Evolutionary conservation across 2,888 invertebrate genomes (phyloP).

Genomic region (Baccha elongata): DNA sequence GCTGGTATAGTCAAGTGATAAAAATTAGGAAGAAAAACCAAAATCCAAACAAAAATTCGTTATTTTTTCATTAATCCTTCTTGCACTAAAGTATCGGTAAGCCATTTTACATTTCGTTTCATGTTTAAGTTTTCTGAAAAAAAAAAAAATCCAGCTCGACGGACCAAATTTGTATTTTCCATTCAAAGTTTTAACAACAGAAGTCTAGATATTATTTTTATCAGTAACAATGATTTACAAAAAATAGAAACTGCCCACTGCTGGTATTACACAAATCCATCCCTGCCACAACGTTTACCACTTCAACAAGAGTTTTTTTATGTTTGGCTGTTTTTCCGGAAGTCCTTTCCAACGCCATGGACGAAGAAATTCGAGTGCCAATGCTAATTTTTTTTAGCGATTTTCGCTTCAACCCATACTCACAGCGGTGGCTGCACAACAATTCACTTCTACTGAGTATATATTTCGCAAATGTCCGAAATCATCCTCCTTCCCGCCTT

Average conservation of each 20-base stretch:
- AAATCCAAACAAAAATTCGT: too few species aligned
- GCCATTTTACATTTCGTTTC: too few species aligned
- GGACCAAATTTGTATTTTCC: too few species aligned
- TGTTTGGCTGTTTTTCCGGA: conserved; percentile 57
- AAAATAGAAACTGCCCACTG: neutral
- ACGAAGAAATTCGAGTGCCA: conserved; percentile 68
- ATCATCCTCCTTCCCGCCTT: neutral
- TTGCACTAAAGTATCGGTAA: too few species aligned
- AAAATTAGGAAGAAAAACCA: too few species aligned
- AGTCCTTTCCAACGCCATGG: conserved; percentile 36
- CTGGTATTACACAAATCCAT: conserved; percentile 3
- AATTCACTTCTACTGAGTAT: conserved; percentile 19
- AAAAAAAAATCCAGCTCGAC: too few species aligned
- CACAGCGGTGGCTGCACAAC: conserved; percentile 3
- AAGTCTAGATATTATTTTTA: too few species aligned
- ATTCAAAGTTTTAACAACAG: too few species aligned
- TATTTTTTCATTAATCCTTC: too few species aligned
- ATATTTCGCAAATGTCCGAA: neutral
- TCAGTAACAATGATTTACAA: too few species aligned
- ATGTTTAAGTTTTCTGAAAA: too few species aligned
- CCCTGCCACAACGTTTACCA: conserved; percentile 47
- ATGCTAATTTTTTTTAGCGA: conserved; percentile 72
- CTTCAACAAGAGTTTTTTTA: conserved; percentile 72
- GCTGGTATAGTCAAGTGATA: too few species aligned
- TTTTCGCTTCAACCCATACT: conserved; percentile 57